Evolutionary conservation across 2,797 vertebrate genomes (phyloP).

Genomic region (Perodicticus potto): DNA sequence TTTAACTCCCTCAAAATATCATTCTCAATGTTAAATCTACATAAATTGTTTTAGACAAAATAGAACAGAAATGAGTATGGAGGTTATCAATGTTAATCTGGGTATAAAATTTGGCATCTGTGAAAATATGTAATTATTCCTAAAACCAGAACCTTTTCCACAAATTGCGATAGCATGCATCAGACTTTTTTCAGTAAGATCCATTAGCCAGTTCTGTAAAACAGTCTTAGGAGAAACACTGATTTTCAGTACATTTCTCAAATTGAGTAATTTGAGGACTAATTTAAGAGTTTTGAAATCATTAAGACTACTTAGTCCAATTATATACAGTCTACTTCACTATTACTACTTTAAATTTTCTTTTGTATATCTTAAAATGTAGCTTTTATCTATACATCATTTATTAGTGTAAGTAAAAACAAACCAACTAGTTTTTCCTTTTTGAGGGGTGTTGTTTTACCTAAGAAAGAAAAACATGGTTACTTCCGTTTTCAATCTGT

Average conservation of each 20-base stretch:
- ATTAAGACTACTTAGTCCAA: slow-evolving; percentile 58
- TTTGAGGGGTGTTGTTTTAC: not conserved
- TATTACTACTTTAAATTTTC: slow-evolving; percentile 48
- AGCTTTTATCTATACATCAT: slow-evolving; percentile 10
- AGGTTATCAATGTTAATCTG: slow-evolving; percentile 22
- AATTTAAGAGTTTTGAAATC: slow-evolving; percentile 64
- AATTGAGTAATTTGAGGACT: slow-evolving; percentile 39
- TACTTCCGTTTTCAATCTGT: slow-evolving; percentile 58
- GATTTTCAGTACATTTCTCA: slow-evolving; percentile 67
- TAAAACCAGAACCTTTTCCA: slow-evolving; percentile 20
- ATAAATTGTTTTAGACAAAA: slow-evolving; percentile 43
- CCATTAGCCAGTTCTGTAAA: slow-evolving; percentile 57
- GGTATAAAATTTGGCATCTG: slow-evolving; percentile 3
- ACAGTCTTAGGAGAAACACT: slow-evolving; percentile 36
- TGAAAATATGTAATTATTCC: not conserved
- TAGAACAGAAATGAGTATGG: not conserved
- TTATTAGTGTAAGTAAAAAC: slow-evolving; percentile 59
- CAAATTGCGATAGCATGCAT: slow-evolving; percentile 11
- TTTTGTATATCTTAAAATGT: slow-evolving; percentile 37
- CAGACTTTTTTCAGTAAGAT: slow-evolving; percentile 38
- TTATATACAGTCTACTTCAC: not conserved
- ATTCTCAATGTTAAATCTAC: slow-evolving; percentile 19
- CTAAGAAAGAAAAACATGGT: slow-evolving; percentile 27
- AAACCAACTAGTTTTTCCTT: not conserved
- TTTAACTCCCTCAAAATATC: slow-evolving; percentile 33